Percentiles rank a stretch among this genome's conserved stretches.
These are phyloP conservation scores for Sapajus apella DNA, from an alignment of 2,113 vertebrate genomes.

Conservation along the genomic window DNA sequence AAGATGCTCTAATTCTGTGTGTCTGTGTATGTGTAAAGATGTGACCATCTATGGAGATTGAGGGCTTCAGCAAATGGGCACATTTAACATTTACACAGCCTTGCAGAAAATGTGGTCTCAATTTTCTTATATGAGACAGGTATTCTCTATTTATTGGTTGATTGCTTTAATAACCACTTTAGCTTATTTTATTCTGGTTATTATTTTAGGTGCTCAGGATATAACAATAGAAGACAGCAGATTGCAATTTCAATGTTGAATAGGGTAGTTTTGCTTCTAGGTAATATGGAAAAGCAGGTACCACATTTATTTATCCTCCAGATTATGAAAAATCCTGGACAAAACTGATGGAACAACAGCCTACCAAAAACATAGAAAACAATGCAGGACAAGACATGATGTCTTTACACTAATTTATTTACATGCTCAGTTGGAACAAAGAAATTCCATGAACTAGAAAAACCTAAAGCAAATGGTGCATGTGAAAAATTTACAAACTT, in stretches of 20 bases:
- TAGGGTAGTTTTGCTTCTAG: neutral
- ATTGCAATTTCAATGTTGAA: neutral
- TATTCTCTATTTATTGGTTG: neutral
- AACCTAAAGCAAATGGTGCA: too few species aligned
- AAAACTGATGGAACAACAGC: neutral
- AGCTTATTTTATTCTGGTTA: neutral
- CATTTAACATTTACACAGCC: neutral
- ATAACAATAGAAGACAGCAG: neutral
- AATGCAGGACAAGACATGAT: neutral
- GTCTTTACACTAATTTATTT: too few species aligned
- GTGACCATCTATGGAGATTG: neutral
- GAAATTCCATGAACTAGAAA: neutral
- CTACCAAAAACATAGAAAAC: neutral
- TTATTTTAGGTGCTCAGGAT: neutral
- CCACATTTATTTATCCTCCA: neutral
- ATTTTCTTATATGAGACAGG: neutral
- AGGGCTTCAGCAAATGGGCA: neutral
- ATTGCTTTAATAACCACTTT: neutral
- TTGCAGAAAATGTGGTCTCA: neutral
- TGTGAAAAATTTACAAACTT: too few species aligned
- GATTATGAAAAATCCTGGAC: neutral
- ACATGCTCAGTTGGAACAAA: too few species aligned
- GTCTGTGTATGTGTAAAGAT: neutral
- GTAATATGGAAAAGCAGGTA: neutral
- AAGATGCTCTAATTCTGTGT: neutral